Evolutionary conservation across 2,888 invertebrate species (phyloP), one percentile per base, ranked within the genome.

Genomic region (Pristionchus maxplancki): DNA sequence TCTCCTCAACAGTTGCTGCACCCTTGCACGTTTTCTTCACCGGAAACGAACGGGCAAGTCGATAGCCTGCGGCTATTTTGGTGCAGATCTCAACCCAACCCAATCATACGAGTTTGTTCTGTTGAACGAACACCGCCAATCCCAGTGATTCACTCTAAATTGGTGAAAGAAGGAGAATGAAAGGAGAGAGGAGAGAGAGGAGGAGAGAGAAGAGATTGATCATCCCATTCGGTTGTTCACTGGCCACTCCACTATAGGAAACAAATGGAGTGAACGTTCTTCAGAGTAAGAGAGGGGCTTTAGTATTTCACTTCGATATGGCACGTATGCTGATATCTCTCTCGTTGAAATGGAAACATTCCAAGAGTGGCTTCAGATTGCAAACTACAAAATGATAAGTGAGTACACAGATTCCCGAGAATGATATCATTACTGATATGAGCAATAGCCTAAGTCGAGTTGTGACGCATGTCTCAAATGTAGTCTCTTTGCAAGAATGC

Each of bases 1-100:
- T 48, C 53, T 53, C 20, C 53, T 82, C 50, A 82, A 50, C 53
- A 44, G 78, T 78, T 78, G 78, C 44, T 67, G 67, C 34, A 34
- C 67, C 67, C 31, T 67, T 67, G 67, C 78, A 78, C 37, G 71
- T 78, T 40, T 44, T 40, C 15, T 13, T 78, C 20, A 6, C 34
- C 28, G 78, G 44, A 44, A 78, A 78, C 40, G 78, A 78, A 40
- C n/a, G 40, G 24, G 34, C n/a, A 11, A 34, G 37, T 17, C 34
- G 2, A 67, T 67, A 28, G 15, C 71, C 31, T 71, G 17, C 0
- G 34, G 17, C 34, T 34, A 71, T 34, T 71, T 20, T 37, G 37
- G 34, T 37, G 71, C 15, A 34, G 71, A 71, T 71, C 31, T 31
- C 17, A 58, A n/a, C 1, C 24, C 58, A 58, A 24, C 58, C 9